Conservation (phyloP, 2,113 vertebrate species). For the Solea senegalensis region DNA sequence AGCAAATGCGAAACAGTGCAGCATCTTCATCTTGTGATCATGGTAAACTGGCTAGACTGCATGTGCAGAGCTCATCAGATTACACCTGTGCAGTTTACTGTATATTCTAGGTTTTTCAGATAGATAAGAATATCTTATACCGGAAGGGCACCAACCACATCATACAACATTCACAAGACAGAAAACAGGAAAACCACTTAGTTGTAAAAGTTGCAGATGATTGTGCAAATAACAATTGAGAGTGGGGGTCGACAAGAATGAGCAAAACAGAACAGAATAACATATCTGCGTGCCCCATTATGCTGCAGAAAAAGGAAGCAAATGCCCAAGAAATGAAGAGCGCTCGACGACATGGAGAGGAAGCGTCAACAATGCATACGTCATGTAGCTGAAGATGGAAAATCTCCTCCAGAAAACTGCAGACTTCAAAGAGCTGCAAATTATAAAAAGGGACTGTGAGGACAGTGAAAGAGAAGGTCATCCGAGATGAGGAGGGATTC, state of each 20-base stretch:
- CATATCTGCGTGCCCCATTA: constrained; percentile 7
- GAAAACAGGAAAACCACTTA: constrained; percentile 8
- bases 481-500: constrained; percentile 11
- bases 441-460: constrained; percentile 74
- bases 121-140: neutral
- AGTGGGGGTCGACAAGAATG: neutral
- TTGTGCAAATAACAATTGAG: constrained; percentile 22
- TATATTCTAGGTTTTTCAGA: constrained; percentile 12
- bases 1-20: constrained; percentile 37
- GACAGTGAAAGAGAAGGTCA: constrained; percentile 63
- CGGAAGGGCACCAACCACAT: too few species aligned
- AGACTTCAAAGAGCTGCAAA: constrained; percentile 88
- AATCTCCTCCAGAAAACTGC: constrained; percentile 90
- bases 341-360: constrained; percentile 86
- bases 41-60: constrained; percentile 8
- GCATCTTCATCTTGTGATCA: constrained; percentile 44
- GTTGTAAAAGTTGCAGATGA: constrained; percentile 16
- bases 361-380: constrained; percentile 85
- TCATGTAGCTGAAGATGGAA: constrained; percentile 91
- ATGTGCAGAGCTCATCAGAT: constrained; percentile 35
- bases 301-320: constrained; percentile 84
- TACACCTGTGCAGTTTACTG: neutral
- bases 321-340: constrained; percentile 87
- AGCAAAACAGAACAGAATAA: neutral
- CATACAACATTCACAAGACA: neutral